phyloP scores from a whole-genome alignment of 1,140 invertebrate genomes.

The Heliconius melpomene region DNA sequence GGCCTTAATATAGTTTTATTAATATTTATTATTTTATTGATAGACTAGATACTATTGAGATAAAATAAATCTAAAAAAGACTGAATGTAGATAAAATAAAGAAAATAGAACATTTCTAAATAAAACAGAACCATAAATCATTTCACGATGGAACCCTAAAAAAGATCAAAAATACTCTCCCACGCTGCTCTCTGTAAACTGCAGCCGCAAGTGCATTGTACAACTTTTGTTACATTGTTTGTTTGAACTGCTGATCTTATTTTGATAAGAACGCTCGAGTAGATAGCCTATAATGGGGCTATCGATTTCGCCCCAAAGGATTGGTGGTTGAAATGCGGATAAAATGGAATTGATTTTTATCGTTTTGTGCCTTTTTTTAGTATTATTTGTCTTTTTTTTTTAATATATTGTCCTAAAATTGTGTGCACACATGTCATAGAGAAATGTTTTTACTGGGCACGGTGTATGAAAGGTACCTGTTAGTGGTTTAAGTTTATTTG shows the following conservation, averaged over 20 bases:
- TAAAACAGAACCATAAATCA: background rate
- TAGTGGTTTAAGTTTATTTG: background rate
- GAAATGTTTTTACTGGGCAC: background rate
- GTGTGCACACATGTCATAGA: background rate
- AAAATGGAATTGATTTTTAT: slow-evolving; percentile 24
- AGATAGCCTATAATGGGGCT: slow-evolving; percentile 10
- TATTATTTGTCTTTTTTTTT: slow-evolving; percentile 12
- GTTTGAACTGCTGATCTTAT: slow-evolving; percentile 17
- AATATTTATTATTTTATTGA: too few species aligned
- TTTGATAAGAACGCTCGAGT: slow-evolving; percentile 28
- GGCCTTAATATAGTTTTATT: too few species aligned
- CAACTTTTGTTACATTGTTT: slow-evolving; percentile 26
- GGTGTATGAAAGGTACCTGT: background rate
- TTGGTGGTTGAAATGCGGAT: slow-evolving; percentile 24
- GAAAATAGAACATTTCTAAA: too few species aligned
- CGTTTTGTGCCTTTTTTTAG: slow-evolving; percentile 15
- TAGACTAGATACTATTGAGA: too few species aligned
- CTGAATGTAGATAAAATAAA: too few species aligned
- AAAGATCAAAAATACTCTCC: slow-evolving; percentile 25
- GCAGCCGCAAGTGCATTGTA: slow-evolving; percentile 4
- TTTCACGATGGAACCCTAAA: background rate
- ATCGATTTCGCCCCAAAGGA: slow-evolving; percentile 21
- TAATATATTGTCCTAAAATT: background rate
- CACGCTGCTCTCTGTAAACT: slow-evolving; percentile 22
- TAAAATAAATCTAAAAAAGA: too few species aligned